Base-by-base conservation (phyloP, 2,888 invertebrate genomes). In the Macaria notata region DNA sequence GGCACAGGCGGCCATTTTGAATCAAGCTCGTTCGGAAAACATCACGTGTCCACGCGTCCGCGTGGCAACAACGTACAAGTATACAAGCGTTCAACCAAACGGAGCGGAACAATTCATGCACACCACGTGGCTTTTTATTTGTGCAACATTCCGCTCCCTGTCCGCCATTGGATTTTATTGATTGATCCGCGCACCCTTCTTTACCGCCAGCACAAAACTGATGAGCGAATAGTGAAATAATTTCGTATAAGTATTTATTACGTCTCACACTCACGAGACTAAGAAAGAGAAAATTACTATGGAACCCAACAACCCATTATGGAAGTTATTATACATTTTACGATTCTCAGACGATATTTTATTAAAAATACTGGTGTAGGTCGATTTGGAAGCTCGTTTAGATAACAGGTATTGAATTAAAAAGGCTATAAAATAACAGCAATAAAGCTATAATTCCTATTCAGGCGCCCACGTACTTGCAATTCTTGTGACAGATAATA, bases 101-200 rank as follows among this genome's bases (percentile, higher is more conserved):
- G 84, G 85, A 84, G 83, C 84, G 84, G 80, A 88, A 88, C 88
- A 81, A 84, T 84, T 81, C 80, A 76, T 81, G 79, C 80, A 75
- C 73, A 76, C 83, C 87, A 88, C 86, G 87, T 88, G 88, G 73
- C 83, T 85, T 85, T 88, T 86, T 86, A 81, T 85, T 86, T 83
- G 81, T 84, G 80, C 81, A 82, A 82, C 83, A 86, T 85, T 84
- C 84, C 79, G 71, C 71, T 75, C 68, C 68, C 72, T 65, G 76
- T 68, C 67, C 65, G 68, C 67, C 67, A 67, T 70, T 72, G 67
- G 69, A 76, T n/a, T n/a, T 77, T 78, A 81, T 84, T 78, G 78
- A 86, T 83, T 78, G 72, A 68, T 69, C 63, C 61, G 65, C 62
- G 61, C 63, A 72, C 69, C 69, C n/a, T n/a, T n/a, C 64, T 71